phyloP scores from a whole-genome alignment of 2,797 vertebrate genomes.

The Pipistrellus nathusii region DNA sequence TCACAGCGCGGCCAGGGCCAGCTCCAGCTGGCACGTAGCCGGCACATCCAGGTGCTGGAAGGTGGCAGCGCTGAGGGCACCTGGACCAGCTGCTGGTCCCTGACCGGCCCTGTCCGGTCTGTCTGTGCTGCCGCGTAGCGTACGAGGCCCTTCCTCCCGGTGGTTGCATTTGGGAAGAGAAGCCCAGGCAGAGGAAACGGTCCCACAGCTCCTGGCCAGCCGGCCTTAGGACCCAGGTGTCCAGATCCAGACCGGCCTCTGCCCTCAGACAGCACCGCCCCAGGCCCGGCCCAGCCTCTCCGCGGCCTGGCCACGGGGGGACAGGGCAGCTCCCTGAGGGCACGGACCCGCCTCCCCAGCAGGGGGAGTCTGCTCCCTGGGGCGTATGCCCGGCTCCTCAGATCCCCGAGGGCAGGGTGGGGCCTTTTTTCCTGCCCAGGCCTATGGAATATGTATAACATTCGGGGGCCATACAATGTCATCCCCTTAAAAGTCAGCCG shows the following conservation, averaged over 20 bases:
- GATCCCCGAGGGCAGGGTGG: no score
- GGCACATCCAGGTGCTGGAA: neutral
- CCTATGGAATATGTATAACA: no score
- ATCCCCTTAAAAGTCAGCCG: no score
- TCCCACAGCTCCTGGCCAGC: neutral
- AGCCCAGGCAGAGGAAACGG: neutral
- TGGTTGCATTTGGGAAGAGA: neutral
- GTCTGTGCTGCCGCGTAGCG: accelerated
- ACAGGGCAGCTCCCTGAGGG: neutral
- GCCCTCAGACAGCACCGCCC: neutral
- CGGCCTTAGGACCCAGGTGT: no score
- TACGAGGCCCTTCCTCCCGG: accelerated
- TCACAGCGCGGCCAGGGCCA: neutral
- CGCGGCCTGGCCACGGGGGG: neutral
- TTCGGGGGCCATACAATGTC: no score
- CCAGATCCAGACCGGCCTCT: neutral
- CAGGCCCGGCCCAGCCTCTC: neutral
- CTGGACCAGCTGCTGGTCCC: neutral
- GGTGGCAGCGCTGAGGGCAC: neutral
- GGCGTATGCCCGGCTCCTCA: neutral
- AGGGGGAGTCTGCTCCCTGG: neutral
- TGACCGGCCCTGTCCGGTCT: accelerated
- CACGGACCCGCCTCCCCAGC: no score
- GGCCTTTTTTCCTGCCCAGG: no score
- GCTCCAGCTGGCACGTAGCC: neutral